Evolutionary conservation across 2,113 vertebrate species (phyloP), one percentile per base, ranked within the genome.

Genomic region (Pituophis catenifer): DNA sequence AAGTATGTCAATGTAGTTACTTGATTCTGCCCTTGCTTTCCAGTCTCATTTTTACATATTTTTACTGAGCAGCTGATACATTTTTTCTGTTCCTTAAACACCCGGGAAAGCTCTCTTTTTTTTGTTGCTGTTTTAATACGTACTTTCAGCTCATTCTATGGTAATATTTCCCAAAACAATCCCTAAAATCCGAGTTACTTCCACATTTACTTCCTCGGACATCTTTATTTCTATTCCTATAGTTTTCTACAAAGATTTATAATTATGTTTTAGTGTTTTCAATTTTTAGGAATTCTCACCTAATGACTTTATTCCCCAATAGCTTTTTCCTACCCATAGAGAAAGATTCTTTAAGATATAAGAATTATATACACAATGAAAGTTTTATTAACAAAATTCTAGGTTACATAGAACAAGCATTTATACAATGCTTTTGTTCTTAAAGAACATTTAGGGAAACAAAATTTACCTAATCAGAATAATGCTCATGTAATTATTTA

Each of bases 321-420:
- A 81, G 33, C 75, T 81, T 81, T 75, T 44, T 81, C n/a, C 33
- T 81, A 19, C 33, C 33, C 19, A 81, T 8, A n/a, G 33, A 38
- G 2, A 75, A 33, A 33, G 13, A 81, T 38, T 38, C 70, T 81
- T 81, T 81, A 81, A 2, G 0, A 48, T 91, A 89, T 93, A 5
- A 0, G 90, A 55, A 48, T 57, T 94, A 93, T 94, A 95, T 0
- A 53, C 88, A 90, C 85, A 11, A 33, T 94, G 93, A 87, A 92
- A 1, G 10, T 65, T 97, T 96, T 96, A 96, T 96, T 96, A 95
- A 96, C 85, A 94, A 89, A 90, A 92, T 91, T 89, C 48, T 96
- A 95, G 88, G 90, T 58, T 94, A 91, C 86, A 94, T 89, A 94
- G 75, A 89, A 75, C 17, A 29, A 70, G 70, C 81, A 87, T 87